These are phyloP conservation scores for Chymomyza fuscimana DNA, from an alignment of 2,888 invertebrate species.

Conservation along the genomic window DNA sequence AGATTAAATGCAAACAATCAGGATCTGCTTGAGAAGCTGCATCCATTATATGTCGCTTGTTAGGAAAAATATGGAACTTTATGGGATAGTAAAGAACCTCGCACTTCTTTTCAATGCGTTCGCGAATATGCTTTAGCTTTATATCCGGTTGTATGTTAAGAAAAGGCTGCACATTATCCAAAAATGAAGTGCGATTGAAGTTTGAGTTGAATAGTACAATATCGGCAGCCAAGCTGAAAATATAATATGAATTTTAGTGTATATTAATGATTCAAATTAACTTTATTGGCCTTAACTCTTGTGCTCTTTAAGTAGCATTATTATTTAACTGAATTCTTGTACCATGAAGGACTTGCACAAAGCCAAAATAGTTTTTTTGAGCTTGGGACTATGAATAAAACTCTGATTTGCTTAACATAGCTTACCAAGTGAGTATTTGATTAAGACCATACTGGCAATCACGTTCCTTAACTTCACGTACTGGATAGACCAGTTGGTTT, in stretches of 20 bases:
- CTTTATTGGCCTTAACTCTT: not conserved
- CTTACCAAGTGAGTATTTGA: slow-evolving; percentile 86
- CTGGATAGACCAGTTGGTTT: slow-evolving; percentile 87
- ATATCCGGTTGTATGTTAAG: slow-evolving; percentile 85
- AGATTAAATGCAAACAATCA: slow-evolving; percentile 82
- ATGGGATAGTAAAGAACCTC: slow-evolving; percentile 84
- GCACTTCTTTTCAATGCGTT: slow-evolving; percentile 83
- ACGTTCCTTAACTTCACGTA: slow-evolving; percentile 83
- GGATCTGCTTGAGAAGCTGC: slow-evolving; percentile 39
- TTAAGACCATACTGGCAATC: slow-evolving; percentile 89
- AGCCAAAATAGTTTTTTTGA: no score
- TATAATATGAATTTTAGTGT: not conserved
- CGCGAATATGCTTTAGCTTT: slow-evolving; percentile 81
- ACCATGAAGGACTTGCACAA: no score
- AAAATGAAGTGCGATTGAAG: slow-evolving; percentile 85
- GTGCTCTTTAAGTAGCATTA: no score
- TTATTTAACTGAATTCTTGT: no score
- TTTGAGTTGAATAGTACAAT: slow-evolving; percentile 85
- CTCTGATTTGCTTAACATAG: not conserved
- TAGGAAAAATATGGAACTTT: slow-evolving; percentile 79
- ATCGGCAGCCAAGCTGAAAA: slow-evolving; percentile 84
- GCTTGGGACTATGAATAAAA: no score
- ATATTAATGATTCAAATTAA: no score
- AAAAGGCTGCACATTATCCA: slow-evolving; percentile 82
- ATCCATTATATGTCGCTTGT: slow-evolving; percentile 68